Base-by-base conservation (phyloP, 1,140 invertebrate genomes). In the Popillia japonica region DNA sequence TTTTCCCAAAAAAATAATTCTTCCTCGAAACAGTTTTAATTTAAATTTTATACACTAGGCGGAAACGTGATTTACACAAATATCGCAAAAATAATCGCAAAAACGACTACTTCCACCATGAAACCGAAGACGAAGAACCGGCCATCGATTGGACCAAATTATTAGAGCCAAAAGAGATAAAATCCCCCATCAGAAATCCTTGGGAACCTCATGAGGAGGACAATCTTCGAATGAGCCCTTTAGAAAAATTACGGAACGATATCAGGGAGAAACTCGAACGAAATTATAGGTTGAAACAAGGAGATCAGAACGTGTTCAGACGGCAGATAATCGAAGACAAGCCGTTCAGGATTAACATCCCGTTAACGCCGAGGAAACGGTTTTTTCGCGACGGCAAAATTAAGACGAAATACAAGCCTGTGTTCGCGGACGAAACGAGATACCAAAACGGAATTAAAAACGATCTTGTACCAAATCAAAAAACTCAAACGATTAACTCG, bases 301-400 rank as follows among this genome's bases (percentile, higher is more conserved):
- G 17, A 14, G 11, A 55, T n/a, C 27, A 55, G 2, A 6, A 55
- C 48, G 6, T 55, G 27, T 2, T 55, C 0, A 14, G 22, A 72
- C 17, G 23, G 22, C 7, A 72, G 7, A 27, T 10, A 27, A 4
- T 2, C 0, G 8, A 27, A 27, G 64, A 72, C 22, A 72, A 72
- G n/a, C 64, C 64, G 6, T 72, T 72, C 9, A 11, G 64, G 9
- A 72, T 72, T n/a, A 72, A 2, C 22, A 72, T 72, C 11, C 64
- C 64, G 0, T 40, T 72, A 10, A 40, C 27, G 2, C 22, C 64
- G n/a, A 72, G 34, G 34, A 27, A 40, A 9, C 64, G 22, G 6
- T 72, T 72, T 72, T 72, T 72, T 72, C 64, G 11, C 23, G 8
- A 72, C 22, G 22, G 22, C n/a, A 72, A 72, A 72, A 34, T 6